Percentiles rank a stretch among this genome's conserved stretches.
Conservation (phyloP, 2,888 invertebrate species). For the Luffia ferchaultella region DNA sequence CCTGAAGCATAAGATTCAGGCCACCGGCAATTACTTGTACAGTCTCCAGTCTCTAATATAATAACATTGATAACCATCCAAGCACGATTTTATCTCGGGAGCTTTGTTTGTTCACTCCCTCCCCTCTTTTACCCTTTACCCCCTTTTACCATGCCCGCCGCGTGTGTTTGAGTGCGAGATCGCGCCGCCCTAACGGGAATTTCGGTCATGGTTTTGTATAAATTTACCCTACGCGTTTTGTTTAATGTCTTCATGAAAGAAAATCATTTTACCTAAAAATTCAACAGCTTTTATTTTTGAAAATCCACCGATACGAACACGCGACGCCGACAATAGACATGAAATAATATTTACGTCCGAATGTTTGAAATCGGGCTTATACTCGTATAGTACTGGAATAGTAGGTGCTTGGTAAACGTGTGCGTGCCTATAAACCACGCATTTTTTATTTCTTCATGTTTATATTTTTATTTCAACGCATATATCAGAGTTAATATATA, state of each 20-base stretch:
- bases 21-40: background rate
- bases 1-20: background rate
- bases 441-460: too few relatives aligned
- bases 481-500: too few relatives aligned
- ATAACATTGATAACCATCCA: background rate
- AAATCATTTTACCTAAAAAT: background rate
- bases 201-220: background rate
- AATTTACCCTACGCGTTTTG: background rate
- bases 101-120: background rate
- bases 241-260: background rate
- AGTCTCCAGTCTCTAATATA: background rate
- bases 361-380: too few relatives aligned
- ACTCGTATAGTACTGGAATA: too few relatives aligned
- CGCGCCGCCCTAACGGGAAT: background rate
- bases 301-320: background rate
- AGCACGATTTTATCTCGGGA: background rate
- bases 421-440: too few relatives aligned
- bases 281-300: background rate
- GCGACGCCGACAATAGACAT: too few relatives aligned
- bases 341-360: too few relatives aligned
- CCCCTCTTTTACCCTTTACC: background rate
- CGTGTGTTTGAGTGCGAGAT: background rate
- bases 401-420: too few relatives aligned
- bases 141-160: background rate
- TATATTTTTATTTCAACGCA: too few relatives aligned